Conservation (phyloP, 2,113 vertebrate species). For the Petroica traversi region DNA sequence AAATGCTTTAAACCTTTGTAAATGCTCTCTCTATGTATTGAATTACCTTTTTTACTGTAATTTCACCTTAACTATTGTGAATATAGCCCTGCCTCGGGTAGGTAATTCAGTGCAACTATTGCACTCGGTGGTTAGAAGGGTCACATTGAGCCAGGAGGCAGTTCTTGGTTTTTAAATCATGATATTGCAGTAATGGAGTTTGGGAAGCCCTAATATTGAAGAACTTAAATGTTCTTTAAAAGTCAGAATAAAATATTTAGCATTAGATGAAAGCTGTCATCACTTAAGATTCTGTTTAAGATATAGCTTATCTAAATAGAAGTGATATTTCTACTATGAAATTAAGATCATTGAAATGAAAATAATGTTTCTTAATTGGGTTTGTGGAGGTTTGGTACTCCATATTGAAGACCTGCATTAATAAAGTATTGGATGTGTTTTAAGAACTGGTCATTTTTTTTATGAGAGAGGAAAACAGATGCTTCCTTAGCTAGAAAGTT, state of each 20-base stretch:
- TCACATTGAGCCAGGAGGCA: background rate
- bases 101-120: rapidly evolving
- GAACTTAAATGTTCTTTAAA: background rate
- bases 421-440: background rate
- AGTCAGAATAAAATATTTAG: background rate
- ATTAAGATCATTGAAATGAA: background rate
- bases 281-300: background rate
- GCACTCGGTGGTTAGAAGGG: background rate
- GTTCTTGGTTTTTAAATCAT: background rate
- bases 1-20: background rate
- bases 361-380: background rate
- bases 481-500: background rate
- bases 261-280: background rate
- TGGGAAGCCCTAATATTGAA: background rate
- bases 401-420: background rate
- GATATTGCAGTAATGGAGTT: background rate
- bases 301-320: background rate
- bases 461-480: background rate
- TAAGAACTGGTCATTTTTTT: background rate
- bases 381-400: background rate
- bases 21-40: background rate
- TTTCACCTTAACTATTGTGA: background rate
- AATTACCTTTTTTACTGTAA: background rate
- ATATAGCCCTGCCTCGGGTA: background rate
- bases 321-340: background rate